Base-by-base conservation (phyloP, 2,888 invertebrate species). In the Cheilosia vernalis region DNA sequence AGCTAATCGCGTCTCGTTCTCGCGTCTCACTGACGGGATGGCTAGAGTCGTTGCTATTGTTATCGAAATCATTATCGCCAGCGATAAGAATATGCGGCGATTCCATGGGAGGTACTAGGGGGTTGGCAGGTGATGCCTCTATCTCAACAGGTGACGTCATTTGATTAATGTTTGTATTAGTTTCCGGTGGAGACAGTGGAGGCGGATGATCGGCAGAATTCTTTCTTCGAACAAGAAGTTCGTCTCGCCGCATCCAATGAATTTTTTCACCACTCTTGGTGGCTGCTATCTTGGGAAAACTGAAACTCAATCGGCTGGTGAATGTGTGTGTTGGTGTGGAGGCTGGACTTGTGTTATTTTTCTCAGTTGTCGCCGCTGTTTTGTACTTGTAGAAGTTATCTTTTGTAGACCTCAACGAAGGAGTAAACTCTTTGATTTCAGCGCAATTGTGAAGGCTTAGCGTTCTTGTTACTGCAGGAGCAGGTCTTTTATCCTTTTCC, bases 301-400 rank as follows among this genome's bases (percentile, higher is more conserved):
- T 88, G 79, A 49, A 80, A 53, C 37, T 64, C 67, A 40, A 60
- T 44, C 15, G 79, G 60, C 30, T 82, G 10, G 64, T 60, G 19
- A 13, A 44, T 64, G 88, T 88, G 33, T 87, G 87, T 49, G 88
- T 51, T 30, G 88, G 88, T 33, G 87, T 88, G 69, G 87, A 88
- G 83, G 89, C 88, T 78, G 87, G 89, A 40, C 73, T 58, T 37
- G 37, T 44, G 56, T 49, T 49, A 61, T 69, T 64, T 89, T 87
- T 74, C 81, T 88, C 55, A 84, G 82, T 76, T 6, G 87, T 88
- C 42, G 87, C 87, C 40, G 92, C 92, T 77, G 90, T 91, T 89
- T 92, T 92, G 87, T 91, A 92, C 87, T 92, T 92, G 81, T 92
- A 91, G 84, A 92, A 92, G 79, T 92, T 92, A 84, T 92, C 92